These are phyloP conservation scores for Anodontia alba DNA, from an alignment of 2,888 invertebrate genomes.

Conservation along the genomic window DNA sequence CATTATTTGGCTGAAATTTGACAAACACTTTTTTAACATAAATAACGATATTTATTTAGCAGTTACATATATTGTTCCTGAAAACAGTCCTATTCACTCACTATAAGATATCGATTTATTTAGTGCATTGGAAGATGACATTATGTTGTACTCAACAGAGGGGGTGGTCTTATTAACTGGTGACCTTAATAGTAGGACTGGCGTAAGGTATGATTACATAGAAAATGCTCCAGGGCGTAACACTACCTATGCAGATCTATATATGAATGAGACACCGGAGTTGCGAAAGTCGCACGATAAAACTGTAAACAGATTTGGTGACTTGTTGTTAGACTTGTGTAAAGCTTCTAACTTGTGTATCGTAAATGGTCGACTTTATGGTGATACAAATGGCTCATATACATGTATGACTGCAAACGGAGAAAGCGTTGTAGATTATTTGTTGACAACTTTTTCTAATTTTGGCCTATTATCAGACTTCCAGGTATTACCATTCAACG, in stretches of 20 bases:
- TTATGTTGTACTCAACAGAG: constrained; percentile 3
- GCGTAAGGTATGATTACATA: constrained; percentile 3
- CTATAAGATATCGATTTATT: constrained; percentile 7
- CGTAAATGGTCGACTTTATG: constrained; percentile 24
- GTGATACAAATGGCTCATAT: constrained; percentile 25
- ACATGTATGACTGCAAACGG: constrained; percentile 32
- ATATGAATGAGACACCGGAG: background rate
- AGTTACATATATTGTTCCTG: constrained; percentile 22
- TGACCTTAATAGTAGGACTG: constrained; percentile 19
- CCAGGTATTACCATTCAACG: background rate
- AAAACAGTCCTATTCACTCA: constrained; percentile 2
- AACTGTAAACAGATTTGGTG: constrained; percentile 25
- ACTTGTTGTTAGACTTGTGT: constrained; percentile 14
- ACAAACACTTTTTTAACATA: background rate
- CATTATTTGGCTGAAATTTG: background rate
- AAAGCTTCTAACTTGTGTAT: constrained; percentile 24
- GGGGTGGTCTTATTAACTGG: constrained; percentile 5
- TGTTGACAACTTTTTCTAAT: constrained; percentile 13
- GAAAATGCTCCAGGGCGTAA: background rate
- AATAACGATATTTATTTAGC: constrained; percentile 15
- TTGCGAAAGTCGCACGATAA: constrained; percentile 1
- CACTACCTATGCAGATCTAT: no score
- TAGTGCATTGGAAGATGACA: constrained; percentile 19
- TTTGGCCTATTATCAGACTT: background rate
- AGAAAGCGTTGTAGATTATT: constrained; percentile 26